phyloP scores from a whole-genome alignment of 37 sponge, comb jelly and placozoan genomes.

The Beroe forskalii region DNA sequence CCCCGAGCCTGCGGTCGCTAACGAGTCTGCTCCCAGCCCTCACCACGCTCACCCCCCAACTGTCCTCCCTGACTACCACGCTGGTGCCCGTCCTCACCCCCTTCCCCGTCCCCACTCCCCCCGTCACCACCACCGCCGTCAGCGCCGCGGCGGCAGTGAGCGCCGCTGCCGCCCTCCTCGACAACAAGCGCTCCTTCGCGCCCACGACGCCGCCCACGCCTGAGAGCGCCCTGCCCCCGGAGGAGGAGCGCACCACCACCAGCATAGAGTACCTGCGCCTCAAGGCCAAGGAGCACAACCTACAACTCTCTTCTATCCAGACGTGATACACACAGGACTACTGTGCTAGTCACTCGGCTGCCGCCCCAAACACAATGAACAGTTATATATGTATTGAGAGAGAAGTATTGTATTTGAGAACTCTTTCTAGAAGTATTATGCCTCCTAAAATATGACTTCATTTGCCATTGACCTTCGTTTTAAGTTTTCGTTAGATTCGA shows the following conservation, averaged over 20 bases:
- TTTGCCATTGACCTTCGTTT: too few species aligned
- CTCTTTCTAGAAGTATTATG: not conserved
- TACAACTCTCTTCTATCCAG: conserved; percentile 6
- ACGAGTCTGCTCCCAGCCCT: not conserved
- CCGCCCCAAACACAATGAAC: too few species aligned
- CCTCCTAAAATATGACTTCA: not conserved
- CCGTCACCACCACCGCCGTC: not conserved
- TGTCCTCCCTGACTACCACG: conserved; percentile 33
- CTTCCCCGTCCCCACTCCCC: conserved; percentile 36
- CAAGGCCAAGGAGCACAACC: conserved; percentile 46
- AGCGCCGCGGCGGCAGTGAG: not conserved
- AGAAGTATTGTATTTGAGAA: too few species aligned
- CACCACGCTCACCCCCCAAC: conserved; percentile 33
- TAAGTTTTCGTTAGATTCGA: conserved; percentile 3
- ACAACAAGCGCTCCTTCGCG: conserved; percentile 44
- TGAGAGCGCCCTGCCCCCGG: not conserved
- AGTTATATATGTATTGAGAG: too few species aligned
- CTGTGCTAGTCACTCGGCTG: too few species aligned
- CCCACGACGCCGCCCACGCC: not conserved
- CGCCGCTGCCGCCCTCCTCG: not conserved
- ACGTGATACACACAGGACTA: not conserved
- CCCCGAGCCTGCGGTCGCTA: conserved; percentile 10
- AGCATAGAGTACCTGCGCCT: conserved; percentile 31
- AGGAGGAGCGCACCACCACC: conserved; percentile 25
- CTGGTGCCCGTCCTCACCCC: conserved; percentile 42